Evolutionary conservation across 2,797 vertebrate genomes (phyloP), one percentile per base, ranked within the genome.

Genomic region (Dermochelys coriacea): DNA sequence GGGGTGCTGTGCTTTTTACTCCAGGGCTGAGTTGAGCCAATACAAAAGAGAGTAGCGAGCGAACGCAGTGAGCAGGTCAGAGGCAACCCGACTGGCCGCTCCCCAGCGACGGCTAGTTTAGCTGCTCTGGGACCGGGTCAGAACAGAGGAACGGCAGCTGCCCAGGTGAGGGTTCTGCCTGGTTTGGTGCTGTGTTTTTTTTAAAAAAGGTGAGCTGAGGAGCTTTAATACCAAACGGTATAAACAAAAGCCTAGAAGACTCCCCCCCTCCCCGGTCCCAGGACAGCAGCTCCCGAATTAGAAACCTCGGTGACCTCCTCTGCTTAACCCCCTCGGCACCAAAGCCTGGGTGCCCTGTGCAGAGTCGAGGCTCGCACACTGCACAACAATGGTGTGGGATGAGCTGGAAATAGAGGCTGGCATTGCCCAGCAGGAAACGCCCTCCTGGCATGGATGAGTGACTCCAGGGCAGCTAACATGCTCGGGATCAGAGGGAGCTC

Each of bases 41-140:
- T 27, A 47, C 37, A 75, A 47, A 49, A 9, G 0, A 0, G 34
- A 23, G 0, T 91, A 2, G n/a, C 8, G 31, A 34, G 31, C 18
- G 15, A 61, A 59, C 14, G 9, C n/a, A 12, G 11, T 21, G n/a
- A 41, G 37, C 18, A 5, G 37, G 64, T 34, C n/a, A 71, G n/a
- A 71, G 10, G 37, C 3, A 37, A 37, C n/a, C 61, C 3, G 16
- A n/a, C 34, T 19, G 61, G 61, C 18, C 37, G 34, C 9, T 21
- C 16, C 61, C 64, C 18, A 68, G 64, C 1, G 34, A 34, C 34
- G 19, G 31, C 16, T 34, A 64, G 19, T n/a, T 8, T 64, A 37
- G 64, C 34, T 47, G 12, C 25, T 25, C 27, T 4, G 41, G 41
- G 74, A 47, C 45, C 8, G 4, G 74, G 25, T 27, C 74, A 27